Percentiles rank a stretch among this genome's conserved stretches.
phyloP scores from a whole-genome alignment of 2,113 vertebrate genomes.

The Chunga burmeisteri region DNA sequence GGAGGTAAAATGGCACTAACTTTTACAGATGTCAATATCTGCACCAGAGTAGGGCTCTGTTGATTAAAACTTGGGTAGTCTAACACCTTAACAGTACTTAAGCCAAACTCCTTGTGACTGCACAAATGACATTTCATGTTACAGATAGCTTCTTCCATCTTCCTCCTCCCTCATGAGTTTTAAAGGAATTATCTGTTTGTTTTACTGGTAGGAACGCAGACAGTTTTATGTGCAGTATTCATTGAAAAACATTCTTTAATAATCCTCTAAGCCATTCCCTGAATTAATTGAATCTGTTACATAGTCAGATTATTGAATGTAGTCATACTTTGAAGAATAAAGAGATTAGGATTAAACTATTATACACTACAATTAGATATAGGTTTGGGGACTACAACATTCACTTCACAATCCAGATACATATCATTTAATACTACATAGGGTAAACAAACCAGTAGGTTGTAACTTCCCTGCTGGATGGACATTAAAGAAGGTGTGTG shows the following conservation, averaged over 20 bases:
- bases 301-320: not conserved
- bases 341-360: not conserved
- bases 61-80: constrained; percentile 62
- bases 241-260: not conserved
- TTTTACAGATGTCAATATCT: constrained; percentile 73
- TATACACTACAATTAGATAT: not conserved
- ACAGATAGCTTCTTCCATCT: not conserved
- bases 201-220: not conserved
- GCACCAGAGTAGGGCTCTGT: constrained; percentile 24
- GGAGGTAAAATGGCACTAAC: constrained; percentile 59
- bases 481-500: accelerated
- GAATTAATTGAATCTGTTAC: not conserved
- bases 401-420: not conserved
- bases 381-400: not conserved
- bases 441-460: not conserved
- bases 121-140: not conserved
- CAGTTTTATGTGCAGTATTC: not conserved
- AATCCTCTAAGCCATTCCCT: not conserved
- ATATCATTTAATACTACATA: not conserved
- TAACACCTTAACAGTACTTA: constrained; percentile 67
- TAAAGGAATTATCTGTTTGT: not conserved
- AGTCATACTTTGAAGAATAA: not conserved
- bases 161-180: not conserved
- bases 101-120: constrained; percentile 29
- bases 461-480: not conserved